Conservation (phyloP, 2,888 invertebrate genomes). For the Volucella zonaria region DNA sequence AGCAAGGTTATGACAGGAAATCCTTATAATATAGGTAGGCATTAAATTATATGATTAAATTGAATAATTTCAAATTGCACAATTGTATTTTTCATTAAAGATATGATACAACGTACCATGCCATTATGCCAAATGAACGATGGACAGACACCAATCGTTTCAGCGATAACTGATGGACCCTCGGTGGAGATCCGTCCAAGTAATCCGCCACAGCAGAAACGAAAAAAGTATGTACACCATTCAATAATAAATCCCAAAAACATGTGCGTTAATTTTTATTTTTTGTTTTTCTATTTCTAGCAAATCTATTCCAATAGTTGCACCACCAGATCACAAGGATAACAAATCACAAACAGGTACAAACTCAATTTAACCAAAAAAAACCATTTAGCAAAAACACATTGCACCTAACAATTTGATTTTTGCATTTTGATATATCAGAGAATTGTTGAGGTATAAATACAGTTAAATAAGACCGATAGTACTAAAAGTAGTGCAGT, state of each 20-base stretch:
- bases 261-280: background rate
- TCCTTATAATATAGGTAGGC: conserved; percentile 75
- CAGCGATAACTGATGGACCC: conserved; percentile 88
- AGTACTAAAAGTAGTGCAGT: too few relatives aligned
- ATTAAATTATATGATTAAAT: background rate
- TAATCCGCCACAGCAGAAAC: conserved; percentile 83
- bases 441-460: too few relatives aligned
- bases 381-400: background rate
- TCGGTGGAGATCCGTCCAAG: conserved; percentile 81
- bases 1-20: conserved; percentile 53
- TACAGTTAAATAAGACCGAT: too few relatives aligned
- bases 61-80: background rate
- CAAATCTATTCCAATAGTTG: conserved; percentile 78
- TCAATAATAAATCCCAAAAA: background rate
- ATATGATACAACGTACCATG: conserved; percentile 66
- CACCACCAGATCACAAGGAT: conserved; percentile 75
- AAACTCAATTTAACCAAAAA: background rate
- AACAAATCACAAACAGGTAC: conserved; percentile 69
- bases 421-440: too few relatives aligned
- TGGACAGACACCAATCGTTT: conserved; percentile 86
- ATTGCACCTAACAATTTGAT: too few relatives aligned
- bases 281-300: conserved; percentile 16
- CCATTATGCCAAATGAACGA: conserved; percentile 64
- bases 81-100: conserved; percentile 20
- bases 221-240: conserved; percentile 80